Evolutionary conservation across 2,888 invertebrate species (phyloP).

Genomic region (Phrixothrix hirtus): DNA sequence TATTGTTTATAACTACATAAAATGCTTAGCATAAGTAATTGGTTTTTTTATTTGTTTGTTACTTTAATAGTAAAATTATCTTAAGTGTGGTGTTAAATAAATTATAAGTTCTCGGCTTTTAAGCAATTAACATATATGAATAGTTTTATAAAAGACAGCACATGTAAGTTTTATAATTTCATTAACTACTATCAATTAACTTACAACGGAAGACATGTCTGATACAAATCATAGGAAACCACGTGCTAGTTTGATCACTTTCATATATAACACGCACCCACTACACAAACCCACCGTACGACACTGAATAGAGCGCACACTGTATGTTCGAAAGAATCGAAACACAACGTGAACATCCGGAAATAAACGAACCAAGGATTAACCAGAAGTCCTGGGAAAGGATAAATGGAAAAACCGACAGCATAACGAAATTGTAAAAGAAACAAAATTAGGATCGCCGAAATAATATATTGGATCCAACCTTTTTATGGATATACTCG

Average conservation of each 20-base stretch:
- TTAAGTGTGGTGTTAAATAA: too few species aligned
- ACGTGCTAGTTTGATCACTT: constrained; percentile 19
- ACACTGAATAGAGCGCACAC: constrained; percentile 26
- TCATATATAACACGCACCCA: constrained; percentile 24
- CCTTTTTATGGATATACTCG: constrained; percentile 3
- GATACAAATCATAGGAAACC: constrained; percentile 13
- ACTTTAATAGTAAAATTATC: too few species aligned
- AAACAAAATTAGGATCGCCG: constrained; percentile 3
- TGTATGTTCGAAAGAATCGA: constrained; percentile 19
- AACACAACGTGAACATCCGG: constrained; percentile 19
- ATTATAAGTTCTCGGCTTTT: too few species aligned
- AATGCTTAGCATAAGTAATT: too few species aligned
- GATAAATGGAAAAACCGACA: constrained; percentile 11
- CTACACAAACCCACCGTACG: constrained; percentile 24
- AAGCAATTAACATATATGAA: too few species aligned
- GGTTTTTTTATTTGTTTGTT: too few species aligned
- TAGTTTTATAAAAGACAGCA: too few species aligned
- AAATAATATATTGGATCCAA: constrained; percentile 6
- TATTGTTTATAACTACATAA: too few species aligned
- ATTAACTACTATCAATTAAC: constrained; percentile 4
- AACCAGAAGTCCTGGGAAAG: constrained; percentile 21
- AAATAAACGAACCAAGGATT: constrained; percentile 26
- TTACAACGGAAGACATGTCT: constrained; percentile 15
- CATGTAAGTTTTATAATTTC: constrained; percentile 6
- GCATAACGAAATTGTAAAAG: constrained; percentile 1